Base-by-base conservation (phyloP, 2,888 invertebrate species). In the Cartodere bifasciata region DNA sequence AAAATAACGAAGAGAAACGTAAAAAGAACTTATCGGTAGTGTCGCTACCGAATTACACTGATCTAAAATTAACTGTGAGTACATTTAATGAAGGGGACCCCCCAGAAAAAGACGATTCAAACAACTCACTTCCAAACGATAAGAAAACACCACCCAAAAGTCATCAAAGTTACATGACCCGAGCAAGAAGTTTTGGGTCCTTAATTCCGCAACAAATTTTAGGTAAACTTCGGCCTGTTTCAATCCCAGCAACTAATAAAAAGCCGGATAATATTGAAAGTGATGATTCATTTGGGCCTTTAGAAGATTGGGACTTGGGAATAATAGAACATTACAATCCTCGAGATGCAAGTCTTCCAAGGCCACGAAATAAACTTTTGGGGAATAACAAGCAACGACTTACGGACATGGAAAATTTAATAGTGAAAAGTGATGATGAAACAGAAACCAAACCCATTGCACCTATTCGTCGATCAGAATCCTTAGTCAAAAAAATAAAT, bases 41-140 rank as follows among this genome's bases (percentile, higher is more conserved):
- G 31, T 68, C 68, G 11, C 47, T 69, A 32, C 68, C 68, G 10
- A 67, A 66, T 49, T 67, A 66, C 48, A 62, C 54, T 41, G 66
- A 68, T 40, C 47, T 66, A 26, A 58, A 58, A 45, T 43, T 59
- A 14, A 55, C 53, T 9, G 40, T 57, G 3, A 56, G 53, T 2
- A 46, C 45, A 37, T 50, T 50, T 7, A 49, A 49, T 4, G 50
- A 48, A 20, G 44, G 45, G 3, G 45, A 49, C 29, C 44, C 42
- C 23, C 40, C 45, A 12, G 37, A 42, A 16, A 42, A 47, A 13
- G 41, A 43, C 21, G 39, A 42, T 4, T 57, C 55, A 2, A 47
- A 46, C 16, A 48, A 49, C 28, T 54, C 51, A 5, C 37, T 55
- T 15, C 54, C 52, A 16, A 48, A 49, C 21, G 53, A 55, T 36